Base-by-base conservation (phyloP, 1,140 invertebrate species). In the Drosophila auraria region DNA sequence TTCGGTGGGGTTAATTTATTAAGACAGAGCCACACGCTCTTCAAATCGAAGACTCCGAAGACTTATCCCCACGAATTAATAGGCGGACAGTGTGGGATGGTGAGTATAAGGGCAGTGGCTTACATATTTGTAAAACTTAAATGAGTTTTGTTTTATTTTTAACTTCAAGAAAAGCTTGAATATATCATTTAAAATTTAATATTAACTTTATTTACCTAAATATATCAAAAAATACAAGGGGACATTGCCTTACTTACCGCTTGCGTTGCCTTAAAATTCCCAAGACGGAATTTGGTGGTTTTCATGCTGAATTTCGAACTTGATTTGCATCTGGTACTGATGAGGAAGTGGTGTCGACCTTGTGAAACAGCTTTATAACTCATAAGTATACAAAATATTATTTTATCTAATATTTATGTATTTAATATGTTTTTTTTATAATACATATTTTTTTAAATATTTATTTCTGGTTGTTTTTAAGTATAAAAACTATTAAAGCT, bases 1-100 rank as follows among this genome's bases (percentile, higher is more conserved):
- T 70, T 71, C 33, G 11, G 57, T 36, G 49, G 42, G 57, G 56
- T 60, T 78, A 77, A 78, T 78, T 78, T 78, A 78, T 78, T 78
- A 56, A 77, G 76, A 78, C 63, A 54, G 36, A 77, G 49, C 38
- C 69, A 44, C 42, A 25, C 30, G 64, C 64, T 50, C 63, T 70
- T 69, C 38, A 70, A 70, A 69, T 69, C 64, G 64, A 69, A 44
- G 66, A 69, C 64, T 20, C 53, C 49, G 64, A 69, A 44, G 68
- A 69, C 64, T 69, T 69, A 66, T 27, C 61, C 30, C 49, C 20
- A 61, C 23, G n/a, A 53, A 61, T 49, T 73, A 53, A 74, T 73
- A 72, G 69, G 14, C 53, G 56, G 15, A 69, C 53, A 72, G 68
- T 73, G 53, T 0, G 15, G 17, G 5, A 0, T 1, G 15, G 5